Base-by-base conservation (phyloP, 2,797 vertebrate genomes). In the Loriculus beryllinus region DNA sequence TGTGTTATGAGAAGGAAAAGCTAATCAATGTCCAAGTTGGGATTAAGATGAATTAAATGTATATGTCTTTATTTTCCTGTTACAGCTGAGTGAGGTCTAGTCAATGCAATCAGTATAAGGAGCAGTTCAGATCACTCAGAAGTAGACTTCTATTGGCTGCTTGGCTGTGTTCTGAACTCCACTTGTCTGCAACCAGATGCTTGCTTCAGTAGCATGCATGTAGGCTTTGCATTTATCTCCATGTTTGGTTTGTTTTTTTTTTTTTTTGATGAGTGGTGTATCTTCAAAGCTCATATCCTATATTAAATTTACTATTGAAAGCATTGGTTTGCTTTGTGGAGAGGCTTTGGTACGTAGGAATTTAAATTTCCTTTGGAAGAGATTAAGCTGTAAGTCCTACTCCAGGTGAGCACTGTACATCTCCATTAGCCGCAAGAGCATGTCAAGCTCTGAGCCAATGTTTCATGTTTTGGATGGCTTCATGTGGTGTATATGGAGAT, bases 401-500 rank as follows among this genome's bases (percentile, higher is more conserved):
- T 84, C 20, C 7, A 23, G 12, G 20, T 78, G 69, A 37, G 33
- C 17, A 6, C 15, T 71, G 9, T 51, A 22, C 10, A 15, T 51
- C 47, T 91, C 10, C 12, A 3, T 70, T 81, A 43, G 54, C 33
- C 80, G 33, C 12, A 78, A 31, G 22, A 75, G 22, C 1, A 0
- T 52, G 12, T 76, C 63, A 15, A 62, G 12, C 45, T 83, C n/a
- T 68, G 43, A 68, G 48, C 7, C 31, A 70, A 28, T 11, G 12
- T 51, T 70, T 64, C 4, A 3, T 31, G 29, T 39, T 17, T 78
- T 48, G 18, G 4, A 22, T 39, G 31, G 28, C 33, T 81, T 77
- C 40, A 37, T 0, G 0, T 40, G 48, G 19, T 57, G 5, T 60
- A 1, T 67, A 1, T 49, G 25, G 28, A 39, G 26, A 37, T 74